phyloP scores from a whole-genome alignment of 2,113 vertebrate genomes.

The Phycodurus eques region DNA sequence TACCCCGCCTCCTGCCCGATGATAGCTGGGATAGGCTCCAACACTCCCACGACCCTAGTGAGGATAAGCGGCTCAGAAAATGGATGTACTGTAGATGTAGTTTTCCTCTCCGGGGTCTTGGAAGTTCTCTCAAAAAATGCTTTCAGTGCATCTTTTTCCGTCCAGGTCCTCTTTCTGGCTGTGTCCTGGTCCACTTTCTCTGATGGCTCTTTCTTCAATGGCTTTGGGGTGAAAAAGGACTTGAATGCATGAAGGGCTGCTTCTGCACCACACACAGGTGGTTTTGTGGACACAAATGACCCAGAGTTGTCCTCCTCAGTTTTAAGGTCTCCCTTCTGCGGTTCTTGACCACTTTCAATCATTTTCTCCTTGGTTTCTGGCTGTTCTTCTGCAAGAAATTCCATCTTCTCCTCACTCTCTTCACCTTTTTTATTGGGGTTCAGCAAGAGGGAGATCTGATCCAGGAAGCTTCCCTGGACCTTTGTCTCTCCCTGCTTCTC shows the following conservation, averaged over 20 bases:
- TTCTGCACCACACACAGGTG: conserved; percentile 70
- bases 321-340: conserved; percentile 38
- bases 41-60: no score
- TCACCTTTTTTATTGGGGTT: conserved; percentile 74
- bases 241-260: conserved; percentile 88
- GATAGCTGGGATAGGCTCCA: no score
- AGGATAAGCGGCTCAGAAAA: no score
- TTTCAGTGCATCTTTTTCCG: conserved; percentile 82
- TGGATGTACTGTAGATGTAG: conserved; percentile 57
- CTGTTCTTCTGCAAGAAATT: not conserved
- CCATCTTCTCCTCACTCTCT: conserved; percentile 31
- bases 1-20: no score
- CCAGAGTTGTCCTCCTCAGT: conserved; percentile 21
- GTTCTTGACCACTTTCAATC: conserved; percentile 59
- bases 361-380: conserved; percentile 21
- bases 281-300: conserved; percentile 10
- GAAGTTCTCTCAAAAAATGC: conserved; percentile 83
- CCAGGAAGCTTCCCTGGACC: conserved; percentile 76
- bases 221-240: conserved; percentile 84
- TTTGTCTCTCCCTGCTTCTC: conserved; percentile 44
- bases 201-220: conserved; percentile 78
- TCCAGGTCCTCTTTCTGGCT: conserved; percentile 81
- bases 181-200: conserved; percentile 80
- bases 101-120: conserved; percentile 57
- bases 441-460: conserved; percentile 86